These are phyloP conservation scores for Acromyrmex echinatior DNA, from an alignment of 1,140 invertebrate genomes.

Conservation along the genomic window DNA sequence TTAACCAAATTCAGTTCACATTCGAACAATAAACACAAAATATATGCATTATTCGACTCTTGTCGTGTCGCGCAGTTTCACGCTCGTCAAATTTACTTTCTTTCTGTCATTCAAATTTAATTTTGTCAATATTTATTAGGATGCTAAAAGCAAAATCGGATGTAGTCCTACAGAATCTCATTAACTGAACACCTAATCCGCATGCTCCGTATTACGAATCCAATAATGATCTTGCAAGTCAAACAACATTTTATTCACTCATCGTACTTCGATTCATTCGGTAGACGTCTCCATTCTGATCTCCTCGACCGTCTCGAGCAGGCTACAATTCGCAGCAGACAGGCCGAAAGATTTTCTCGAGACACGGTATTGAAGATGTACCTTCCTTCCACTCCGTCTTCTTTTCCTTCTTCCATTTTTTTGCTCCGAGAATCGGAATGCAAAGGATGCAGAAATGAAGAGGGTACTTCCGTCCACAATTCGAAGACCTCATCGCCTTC, in stretches of 20 bases:
- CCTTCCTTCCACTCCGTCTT: conserved; percentile 5
- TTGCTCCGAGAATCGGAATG: conserved; percentile 54
- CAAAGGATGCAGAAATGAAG: conserved; percentile 71
- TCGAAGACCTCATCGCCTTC: conserved; percentile 74
- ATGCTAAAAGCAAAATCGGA: neutral
- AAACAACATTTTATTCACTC: conserved; percentile 53
- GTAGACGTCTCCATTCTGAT: conserved; percentile 47
- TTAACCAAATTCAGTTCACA: conserved; percentile 42
- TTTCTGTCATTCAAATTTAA: neutral
- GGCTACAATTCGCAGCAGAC: conserved; percentile 19
- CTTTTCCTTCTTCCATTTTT: neutral
- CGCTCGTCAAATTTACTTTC: neutral
- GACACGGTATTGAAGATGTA: conserved; percentile 52
- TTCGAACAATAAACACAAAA: conserved; percentile 43
- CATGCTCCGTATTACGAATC: conserved; percentile 22
- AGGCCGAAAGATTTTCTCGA: conserved; percentile 51
- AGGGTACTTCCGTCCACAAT: conserved; percentile 42
- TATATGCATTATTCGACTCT: neutral
- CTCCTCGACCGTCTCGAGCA: conserved; percentile 33
- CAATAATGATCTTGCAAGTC: conserved; percentile 52
- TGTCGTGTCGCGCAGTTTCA: neutral
- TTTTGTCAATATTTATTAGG: neutral
- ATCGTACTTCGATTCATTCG: conserved; percentile 15
- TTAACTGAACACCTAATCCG: conserved; percentile 40
- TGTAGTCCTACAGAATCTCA: conserved; percentile 13